Evolutionary conservation across 1,140 invertebrate genomes (phyloP).

Genomic region (Xylocopa sonorina): DNA sequence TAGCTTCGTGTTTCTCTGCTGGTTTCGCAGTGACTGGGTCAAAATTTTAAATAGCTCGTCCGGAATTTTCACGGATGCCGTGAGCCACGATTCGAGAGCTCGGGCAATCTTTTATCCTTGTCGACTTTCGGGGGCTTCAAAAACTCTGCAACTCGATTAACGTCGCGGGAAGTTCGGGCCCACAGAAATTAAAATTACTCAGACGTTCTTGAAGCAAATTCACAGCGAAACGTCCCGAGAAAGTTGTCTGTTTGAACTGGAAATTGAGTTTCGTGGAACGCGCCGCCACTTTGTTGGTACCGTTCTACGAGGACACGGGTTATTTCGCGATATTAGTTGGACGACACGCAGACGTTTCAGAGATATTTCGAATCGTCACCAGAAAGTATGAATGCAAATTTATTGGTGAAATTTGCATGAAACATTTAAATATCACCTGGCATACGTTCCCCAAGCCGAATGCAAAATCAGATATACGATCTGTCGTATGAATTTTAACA

Average conservation of each 20-base stretch:
- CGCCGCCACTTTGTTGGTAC: too few relatives aligned
- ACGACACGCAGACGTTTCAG: too few relatives aligned
- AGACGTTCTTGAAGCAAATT: background rate
- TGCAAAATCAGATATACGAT: too few relatives aligned
- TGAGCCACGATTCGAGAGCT: too few relatives aligned
- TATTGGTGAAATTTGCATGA: too few relatives aligned
- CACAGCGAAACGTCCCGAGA: background rate
- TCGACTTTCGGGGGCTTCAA: background rate
- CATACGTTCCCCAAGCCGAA: too few relatives aligned
- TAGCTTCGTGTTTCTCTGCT: background rate
- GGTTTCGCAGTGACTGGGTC: background rate
- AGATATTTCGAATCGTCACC: too few relatives aligned
- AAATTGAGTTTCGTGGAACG: background rate
- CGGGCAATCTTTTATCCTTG: too few relatives aligned
- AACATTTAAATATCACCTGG: too few relatives aligned
- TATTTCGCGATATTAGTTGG: background rate
- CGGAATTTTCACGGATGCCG: background rate
- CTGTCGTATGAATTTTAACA: too few relatives aligned
- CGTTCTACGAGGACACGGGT: too few relatives aligned
- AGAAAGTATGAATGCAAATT: too few relatives aligned
- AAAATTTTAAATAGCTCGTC: background rate
- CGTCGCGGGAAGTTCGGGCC: background rate
- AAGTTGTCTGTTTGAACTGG: background rate
- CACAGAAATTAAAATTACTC: conserved; percentile 24
- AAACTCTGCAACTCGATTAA: background rate